These are phyloP conservation scores for Pollenia angustigena DNA, from an alignment of 2,888 invertebrate genomes.

Conservation along the genomic window DNA sequence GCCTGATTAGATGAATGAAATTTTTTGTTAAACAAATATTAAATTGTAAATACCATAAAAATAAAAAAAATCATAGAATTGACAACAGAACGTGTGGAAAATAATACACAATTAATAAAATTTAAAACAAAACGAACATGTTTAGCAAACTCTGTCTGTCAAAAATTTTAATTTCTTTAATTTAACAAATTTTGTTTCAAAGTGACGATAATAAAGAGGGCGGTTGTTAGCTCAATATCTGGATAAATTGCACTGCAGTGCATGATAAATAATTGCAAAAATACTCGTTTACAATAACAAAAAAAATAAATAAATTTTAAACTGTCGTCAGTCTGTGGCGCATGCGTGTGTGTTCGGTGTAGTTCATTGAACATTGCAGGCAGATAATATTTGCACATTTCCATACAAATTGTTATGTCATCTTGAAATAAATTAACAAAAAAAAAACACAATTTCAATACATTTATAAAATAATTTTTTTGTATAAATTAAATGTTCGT, in stretches of 20 bases:
- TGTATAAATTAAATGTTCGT: conserved; percentile 1
- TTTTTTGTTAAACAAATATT: conserved; percentile 26
- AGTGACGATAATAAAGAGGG: background rate
- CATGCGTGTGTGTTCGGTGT: conserved; percentile 49
- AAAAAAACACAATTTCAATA: background rate
- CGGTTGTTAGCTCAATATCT: background rate
- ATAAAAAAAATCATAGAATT: background rate
- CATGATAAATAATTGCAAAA: conserved; percentile 10
- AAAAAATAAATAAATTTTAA: background rate
- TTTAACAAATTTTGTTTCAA: background rate
- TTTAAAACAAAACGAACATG: conserved; percentile 13
- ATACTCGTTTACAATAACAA: background rate
- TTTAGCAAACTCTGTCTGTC: background rate
- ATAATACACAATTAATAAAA: conserved; percentile 15
- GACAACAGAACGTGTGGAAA: conserved; percentile 28
- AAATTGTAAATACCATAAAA: conserved; percentile 21
- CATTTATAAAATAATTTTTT: background rate
- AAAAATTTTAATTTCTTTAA: background rate
- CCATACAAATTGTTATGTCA: conserved; percentile 69
- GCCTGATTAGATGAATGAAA: conserved; percentile 45
- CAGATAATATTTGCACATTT: conserved; percentile 62
- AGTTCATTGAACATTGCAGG: conserved; percentile 69
- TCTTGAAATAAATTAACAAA: conserved; percentile 44
- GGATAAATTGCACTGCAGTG: background rate
- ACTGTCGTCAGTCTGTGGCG: conserved; percentile 43